Evolutionary conservation across 2,888 invertebrate species (phyloP).

Genomic region (Yponomeuta plumbellus): DNA sequence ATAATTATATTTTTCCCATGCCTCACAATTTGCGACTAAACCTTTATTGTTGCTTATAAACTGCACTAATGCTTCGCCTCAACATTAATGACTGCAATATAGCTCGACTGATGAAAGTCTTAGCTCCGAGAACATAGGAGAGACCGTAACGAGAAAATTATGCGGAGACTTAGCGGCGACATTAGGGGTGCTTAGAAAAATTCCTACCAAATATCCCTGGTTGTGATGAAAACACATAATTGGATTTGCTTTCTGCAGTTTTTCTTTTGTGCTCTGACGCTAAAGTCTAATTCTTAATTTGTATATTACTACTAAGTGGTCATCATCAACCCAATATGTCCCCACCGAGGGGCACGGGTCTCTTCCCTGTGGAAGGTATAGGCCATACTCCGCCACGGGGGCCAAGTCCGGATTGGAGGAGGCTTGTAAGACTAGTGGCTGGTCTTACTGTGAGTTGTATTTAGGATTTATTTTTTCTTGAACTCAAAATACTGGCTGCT

Average conservation of each 20-base stretch:
- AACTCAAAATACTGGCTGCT: too few species aligned
- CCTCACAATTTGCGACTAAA: neutral
- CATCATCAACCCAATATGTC: too few species aligned
- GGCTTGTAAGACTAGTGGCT: too few species aligned
- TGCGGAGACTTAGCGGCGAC: slow-evolving; percentile 58
- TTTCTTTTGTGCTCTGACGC: neutral
- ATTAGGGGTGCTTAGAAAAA: slow-evolving; percentile 57
- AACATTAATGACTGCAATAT: neutral
- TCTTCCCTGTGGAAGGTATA: too few species aligned
- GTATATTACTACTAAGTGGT: neutral
- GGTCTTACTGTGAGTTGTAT: too few species aligned
- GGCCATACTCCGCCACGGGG: too few species aligned
- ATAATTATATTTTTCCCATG: too few species aligned
- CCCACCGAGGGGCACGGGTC: too few species aligned
- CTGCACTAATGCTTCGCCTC: neutral
- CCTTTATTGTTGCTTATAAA: neutral
- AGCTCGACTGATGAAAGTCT: neutral
- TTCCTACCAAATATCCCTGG: slow-evolving; percentile 38
- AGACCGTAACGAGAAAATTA: slow-evolving; percentile 69
- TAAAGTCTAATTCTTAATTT: too few species aligned
- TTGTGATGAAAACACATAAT: slow-evolving; percentile 8
- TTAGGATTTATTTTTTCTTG: too few species aligned
- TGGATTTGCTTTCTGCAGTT: neutral
- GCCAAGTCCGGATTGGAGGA: too few species aligned
- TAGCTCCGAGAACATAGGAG: neutral